These are phyloP conservation scores for Phyllotreta cruciferae DNA, from an alignment of 2,888 invertebrate species.

Conservation along the genomic window DNA sequence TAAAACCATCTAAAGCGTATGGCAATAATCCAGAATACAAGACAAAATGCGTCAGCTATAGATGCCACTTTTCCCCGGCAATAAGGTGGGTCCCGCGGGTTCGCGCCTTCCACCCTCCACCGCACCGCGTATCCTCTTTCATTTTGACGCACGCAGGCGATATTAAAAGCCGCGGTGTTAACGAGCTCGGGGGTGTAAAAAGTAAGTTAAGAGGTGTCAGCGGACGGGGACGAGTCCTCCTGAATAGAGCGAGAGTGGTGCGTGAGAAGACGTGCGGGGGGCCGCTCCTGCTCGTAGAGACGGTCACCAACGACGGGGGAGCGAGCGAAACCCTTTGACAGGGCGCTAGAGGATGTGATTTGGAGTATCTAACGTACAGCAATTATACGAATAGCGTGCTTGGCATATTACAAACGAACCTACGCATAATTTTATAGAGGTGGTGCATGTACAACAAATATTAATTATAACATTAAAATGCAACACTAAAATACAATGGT, in stretches of 20 bases:
- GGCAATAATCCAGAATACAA: conserved; percentile 5
- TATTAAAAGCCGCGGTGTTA: conserved; percentile 48
- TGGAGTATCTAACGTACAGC: conserved; percentile 49
- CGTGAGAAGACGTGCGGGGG: conserved; percentile 24
- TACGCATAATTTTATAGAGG: conserved; percentile 5
- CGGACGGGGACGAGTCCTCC: conserved; percentile 29
- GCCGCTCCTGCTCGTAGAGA: neutral
- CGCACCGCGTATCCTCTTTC: conserved; percentile 28
- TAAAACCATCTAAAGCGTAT: neutral
- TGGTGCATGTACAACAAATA: neutral
- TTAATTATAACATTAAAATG: too few relatives aligned
- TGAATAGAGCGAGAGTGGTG: conserved; percentile 34
- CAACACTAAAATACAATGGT: too few relatives aligned
- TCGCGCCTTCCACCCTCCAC: conserved; percentile 18
- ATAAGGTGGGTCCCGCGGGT: conserved; percentile 30
- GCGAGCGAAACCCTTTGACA: conserved; percentile 48
- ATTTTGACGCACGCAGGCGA: conserved; percentile 37
- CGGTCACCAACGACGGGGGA: conserved; percentile 23
- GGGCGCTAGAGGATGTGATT: conserved; percentile 46
- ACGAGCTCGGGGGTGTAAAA: conserved; percentile 49
- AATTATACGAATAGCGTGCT: conserved; percentile 46
- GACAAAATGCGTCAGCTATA: conserved; percentile 1
- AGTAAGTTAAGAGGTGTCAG: conserved; percentile 49
- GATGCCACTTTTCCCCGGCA: conserved; percentile 23
- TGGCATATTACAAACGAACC: conserved; percentile 19